These are phyloP conservation scores for Pecten maximus DNA, from an alignment of 2,888 invertebrate genomes.

Conservation along the genomic window DNA sequence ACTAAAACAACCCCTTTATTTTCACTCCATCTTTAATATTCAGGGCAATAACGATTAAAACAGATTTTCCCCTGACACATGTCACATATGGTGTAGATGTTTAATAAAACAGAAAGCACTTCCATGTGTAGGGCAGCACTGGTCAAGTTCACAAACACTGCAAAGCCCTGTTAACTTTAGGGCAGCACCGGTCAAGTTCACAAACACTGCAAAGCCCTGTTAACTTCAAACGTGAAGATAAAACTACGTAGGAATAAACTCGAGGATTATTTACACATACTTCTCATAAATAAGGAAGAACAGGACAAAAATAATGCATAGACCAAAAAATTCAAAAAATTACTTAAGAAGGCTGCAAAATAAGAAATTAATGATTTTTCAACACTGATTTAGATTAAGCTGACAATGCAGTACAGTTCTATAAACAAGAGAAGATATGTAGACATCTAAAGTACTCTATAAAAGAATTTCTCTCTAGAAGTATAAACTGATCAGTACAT, in stretches of 20 bases:
- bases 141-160: not conserved
- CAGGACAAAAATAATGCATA: too few relatives aligned
- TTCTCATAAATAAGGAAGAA: too few relatives aligned
- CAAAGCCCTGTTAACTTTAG: not conserved
- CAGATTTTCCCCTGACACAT: slow-evolving; percentile 8
- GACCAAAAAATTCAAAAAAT: too few relatives aligned
- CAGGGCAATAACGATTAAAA: not conserved
- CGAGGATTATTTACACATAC: too few relatives aligned
- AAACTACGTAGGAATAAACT: too few relatives aligned
- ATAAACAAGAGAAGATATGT: not conserved
- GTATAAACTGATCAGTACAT: not conserved
- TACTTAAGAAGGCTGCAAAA: too few relatives aligned
- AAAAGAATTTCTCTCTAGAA: not conserved
- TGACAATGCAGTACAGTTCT: not conserved
- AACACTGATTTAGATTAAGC: not conserved
- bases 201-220: not conserved
- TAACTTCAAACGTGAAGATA: not conserved
- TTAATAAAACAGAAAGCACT: not conserved
- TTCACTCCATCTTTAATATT: not conserved
- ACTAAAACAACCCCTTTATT: not conserved
- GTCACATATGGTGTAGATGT: not conserved
- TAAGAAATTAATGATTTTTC: not conserved
- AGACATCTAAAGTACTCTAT: not conserved
- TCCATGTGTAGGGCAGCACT: not conserved
- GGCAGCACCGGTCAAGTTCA: not conserved